Percentiles rank a stretch among this genome's conserved stretches.
Conservation (phyloP, 2,888 invertebrate genomes). For the Nudaria mundana region DNA sequence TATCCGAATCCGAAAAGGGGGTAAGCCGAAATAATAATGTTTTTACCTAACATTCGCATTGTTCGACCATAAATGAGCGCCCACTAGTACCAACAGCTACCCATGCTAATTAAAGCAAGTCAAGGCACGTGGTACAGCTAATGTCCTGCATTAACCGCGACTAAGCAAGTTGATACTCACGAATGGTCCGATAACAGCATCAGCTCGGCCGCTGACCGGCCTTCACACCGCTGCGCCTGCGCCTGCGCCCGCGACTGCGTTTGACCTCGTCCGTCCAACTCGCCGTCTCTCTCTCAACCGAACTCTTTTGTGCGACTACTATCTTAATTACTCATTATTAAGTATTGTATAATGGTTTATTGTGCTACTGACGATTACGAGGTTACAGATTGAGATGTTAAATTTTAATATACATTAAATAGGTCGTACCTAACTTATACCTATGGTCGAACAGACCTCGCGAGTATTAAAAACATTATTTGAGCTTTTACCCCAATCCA, state of each 20-base stretch:
- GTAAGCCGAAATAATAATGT: too few relatives aligned
- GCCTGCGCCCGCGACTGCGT: constrained; percentile 38
- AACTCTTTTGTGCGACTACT: constrained; percentile 25
- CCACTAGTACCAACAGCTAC: too few relatives aligned
- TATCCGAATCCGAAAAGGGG: too few relatives aligned
- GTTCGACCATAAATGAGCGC: too few relatives aligned
- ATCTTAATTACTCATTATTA: constrained; percentile 9
- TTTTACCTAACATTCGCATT: too few relatives aligned
- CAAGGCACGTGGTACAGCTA: constrained; percentile 61
- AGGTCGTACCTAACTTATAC: background rate
- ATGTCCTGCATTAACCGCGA: constrained; percentile 50
- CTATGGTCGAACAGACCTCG: too few relatives aligned
- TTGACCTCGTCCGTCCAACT: constrained; percentile 59
- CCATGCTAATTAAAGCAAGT: constrained; percentile 39
- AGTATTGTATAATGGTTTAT: constrained; percentile 7
- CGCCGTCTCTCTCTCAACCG: constrained; percentile 43
- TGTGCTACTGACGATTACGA: constrained; percentile 8
- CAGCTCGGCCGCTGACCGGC: constrained; percentile 76
- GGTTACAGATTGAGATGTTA: background rate
- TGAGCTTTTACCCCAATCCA: too few relatives aligned
- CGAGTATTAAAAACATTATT: too few relatives aligned
- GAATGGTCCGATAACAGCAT: constrained; percentile 69
- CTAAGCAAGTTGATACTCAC: constrained; percentile 54
- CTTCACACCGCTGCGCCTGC: constrained; percentile 58
- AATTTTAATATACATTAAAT: constrained; percentile 1